phyloP scores from a whole-genome alignment of 1,140 invertebrate genomes.

The Gonatopus flavifemur region DNA sequence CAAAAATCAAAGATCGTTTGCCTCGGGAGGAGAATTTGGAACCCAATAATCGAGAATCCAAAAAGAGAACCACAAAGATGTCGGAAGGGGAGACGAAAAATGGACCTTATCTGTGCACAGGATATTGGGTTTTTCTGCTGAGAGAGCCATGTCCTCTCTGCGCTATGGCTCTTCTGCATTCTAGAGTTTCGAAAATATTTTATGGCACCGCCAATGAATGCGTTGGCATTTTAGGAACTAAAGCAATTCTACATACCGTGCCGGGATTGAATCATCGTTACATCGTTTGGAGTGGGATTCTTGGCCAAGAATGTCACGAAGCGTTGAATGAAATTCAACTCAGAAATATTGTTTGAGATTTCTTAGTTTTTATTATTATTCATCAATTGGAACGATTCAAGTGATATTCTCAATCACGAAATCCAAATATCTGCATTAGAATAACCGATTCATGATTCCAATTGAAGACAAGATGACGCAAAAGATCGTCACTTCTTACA shows the following conservation, averaged over 20 bases:
- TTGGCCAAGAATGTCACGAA: conserved; percentile 36
- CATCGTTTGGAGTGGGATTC: conserved; percentile 68
- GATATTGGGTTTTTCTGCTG: conserved; percentile 82
- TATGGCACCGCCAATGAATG: conserved; percentile 63
- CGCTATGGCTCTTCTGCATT: conserved; percentile 91
- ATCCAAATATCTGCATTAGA: conserved; percentile 3
- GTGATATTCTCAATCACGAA: not conserved
- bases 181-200: conserved; percentile 79
- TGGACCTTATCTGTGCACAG: conserved; percentile 84
- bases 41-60: conserved; percentile 4
- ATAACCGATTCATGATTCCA: conserved; percentile 28
- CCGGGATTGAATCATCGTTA: conserved; percentile 89
- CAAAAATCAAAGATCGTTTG: conserved; percentile 25
- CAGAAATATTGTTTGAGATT: conserved; percentile 5
- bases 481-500: conserved; percentile 21
- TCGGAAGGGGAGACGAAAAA: conserved; percentile 35
- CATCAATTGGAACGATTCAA: not conserved
- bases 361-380: too few relatives aligned
- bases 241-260: conserved; percentile 75
- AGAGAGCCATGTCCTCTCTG: conserved; percentile 92
- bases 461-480: conserved; percentile 19
- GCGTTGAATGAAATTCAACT: conserved; percentile 6
- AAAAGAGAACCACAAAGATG: not conserved
- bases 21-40: not conserved
- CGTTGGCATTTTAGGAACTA: conserved; percentile 72